Conservation (phyloP, 1,140 invertebrate genomes). For the Dolichoris vasculosae region DNA sequence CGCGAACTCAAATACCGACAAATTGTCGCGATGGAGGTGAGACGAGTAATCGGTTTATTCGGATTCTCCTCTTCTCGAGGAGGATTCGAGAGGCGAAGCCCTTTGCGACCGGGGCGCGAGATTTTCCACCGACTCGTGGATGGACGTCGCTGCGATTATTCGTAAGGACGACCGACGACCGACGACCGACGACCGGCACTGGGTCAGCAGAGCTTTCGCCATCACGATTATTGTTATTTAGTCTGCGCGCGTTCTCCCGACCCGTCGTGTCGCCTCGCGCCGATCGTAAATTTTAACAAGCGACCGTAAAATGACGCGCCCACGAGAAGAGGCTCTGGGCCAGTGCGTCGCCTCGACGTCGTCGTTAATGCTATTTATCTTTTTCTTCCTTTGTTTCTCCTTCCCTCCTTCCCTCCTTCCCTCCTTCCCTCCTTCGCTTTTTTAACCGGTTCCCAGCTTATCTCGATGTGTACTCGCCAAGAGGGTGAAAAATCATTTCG, state of each 20-base stretch:
- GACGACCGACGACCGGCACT: background rate
- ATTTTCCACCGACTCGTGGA: no score
- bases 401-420: background rate
- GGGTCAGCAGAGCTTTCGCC: conserved; percentile 34
- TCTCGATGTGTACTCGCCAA: background rate
- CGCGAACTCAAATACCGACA: no score
- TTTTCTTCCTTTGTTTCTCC: background rate
- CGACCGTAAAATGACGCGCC: conserved; percentile 22
- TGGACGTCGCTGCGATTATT: no score
- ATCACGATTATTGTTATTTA: conserved; percentile 30
- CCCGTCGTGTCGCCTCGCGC: background rate
- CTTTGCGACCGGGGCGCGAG: no score
- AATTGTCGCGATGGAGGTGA: no score
- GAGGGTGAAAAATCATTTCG: background rate
- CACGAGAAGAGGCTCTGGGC: background rate
- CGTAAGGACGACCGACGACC: no score
- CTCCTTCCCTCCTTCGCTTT: background rate
- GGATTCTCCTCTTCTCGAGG: no score
- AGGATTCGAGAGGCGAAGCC: no score
- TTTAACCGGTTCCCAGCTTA: conserved; percentile 11
- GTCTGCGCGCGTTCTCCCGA: background rate
- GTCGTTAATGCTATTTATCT: conserved; percentile 10
- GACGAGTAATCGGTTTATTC: no score
- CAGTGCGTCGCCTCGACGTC: background rate
- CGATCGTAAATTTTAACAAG: conserved; percentile 38